Conservation (phyloP, 2,113 vertebrate genomes). For the Regulus satrapa region DNA sequence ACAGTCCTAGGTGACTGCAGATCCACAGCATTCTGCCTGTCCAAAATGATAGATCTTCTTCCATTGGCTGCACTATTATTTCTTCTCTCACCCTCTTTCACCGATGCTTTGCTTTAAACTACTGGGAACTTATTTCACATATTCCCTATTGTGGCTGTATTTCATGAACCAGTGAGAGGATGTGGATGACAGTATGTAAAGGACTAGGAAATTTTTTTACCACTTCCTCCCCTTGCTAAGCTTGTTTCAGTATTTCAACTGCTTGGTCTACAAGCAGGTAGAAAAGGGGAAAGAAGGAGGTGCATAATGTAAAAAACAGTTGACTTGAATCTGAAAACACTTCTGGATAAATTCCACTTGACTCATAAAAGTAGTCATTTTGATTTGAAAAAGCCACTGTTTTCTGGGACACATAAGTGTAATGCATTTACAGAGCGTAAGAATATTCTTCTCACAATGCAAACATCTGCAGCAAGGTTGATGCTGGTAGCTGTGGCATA, state of each 20-base stretch:
- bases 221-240: neutral
- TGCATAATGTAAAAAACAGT: neutral
- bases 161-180: neutral
- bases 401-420: fast-evolving
- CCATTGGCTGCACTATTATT: neutral
- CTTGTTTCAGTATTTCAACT: neutral
- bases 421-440: neutral
- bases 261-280: neutral
- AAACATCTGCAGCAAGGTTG: neutral
- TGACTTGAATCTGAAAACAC: neutral
- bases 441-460: neutral
- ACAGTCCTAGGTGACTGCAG: neutral
- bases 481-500: neutral
- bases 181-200: neutral
- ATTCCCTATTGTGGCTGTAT: neutral
- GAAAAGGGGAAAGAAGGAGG: neutral
- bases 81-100: neutral
- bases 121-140: neutral
- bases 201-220: neutral
- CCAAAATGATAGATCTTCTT: neutral
- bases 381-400: neutral
- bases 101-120: neutral
- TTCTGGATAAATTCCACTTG: neutral
- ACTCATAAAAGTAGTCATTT: neutral
- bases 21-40: neutral